A percentile compares a stretch with the other conserved stretches of the same genome.
These are phyloP conservation scores for Oenanthe melanoleuca DNA, from an alignment of 2,113 vertebrate species.

Conservation along the genomic window DNA sequence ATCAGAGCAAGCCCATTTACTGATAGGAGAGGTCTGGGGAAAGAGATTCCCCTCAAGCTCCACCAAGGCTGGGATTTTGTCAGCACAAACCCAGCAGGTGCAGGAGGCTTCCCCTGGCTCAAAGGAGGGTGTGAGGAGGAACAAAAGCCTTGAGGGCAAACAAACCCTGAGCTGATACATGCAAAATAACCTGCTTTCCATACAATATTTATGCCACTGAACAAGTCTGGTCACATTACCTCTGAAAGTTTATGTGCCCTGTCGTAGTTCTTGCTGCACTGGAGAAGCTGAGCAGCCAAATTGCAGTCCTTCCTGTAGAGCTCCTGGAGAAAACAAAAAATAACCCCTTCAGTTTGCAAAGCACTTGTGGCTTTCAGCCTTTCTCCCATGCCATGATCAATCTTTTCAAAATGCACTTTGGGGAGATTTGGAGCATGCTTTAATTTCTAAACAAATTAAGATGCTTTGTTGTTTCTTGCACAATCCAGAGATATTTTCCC, in stretches of 20 bases:
- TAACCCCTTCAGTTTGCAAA: background rate
- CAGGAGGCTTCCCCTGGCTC: background rate
- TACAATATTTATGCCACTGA: background rate
- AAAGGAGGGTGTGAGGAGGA: background rate
- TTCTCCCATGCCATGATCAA: background rate
- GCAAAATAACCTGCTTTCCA: background rate
- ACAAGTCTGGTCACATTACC: conserved; percentile 75
- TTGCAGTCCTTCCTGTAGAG: conserved; percentile 97
- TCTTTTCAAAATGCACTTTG: background rate
- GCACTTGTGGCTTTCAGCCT: background rate
- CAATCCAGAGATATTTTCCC: background rate
- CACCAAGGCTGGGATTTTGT: background rate
- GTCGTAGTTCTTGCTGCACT: conserved; percentile 92
- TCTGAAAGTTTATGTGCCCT: conserved; percentile 90
- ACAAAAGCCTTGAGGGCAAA: background rate
- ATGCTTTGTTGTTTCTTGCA: background rate
- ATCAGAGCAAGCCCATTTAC: background rate
- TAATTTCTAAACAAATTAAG: background rate
- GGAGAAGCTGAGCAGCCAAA: conserved; percentile 93
- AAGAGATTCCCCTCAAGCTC: background rate
- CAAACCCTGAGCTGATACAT: background rate
- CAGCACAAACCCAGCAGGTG: background rate
- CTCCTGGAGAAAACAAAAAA: conserved; percentile 81
- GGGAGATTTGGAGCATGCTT: background rate
- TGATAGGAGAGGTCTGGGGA: background rate